Percentiles rank a stretch among this genome's conserved stretches.
These are phyloP conservation scores for Dione vanillae DNA, from an alignment of 2,888 invertebrate species.

Conservation along the genomic window DNA sequence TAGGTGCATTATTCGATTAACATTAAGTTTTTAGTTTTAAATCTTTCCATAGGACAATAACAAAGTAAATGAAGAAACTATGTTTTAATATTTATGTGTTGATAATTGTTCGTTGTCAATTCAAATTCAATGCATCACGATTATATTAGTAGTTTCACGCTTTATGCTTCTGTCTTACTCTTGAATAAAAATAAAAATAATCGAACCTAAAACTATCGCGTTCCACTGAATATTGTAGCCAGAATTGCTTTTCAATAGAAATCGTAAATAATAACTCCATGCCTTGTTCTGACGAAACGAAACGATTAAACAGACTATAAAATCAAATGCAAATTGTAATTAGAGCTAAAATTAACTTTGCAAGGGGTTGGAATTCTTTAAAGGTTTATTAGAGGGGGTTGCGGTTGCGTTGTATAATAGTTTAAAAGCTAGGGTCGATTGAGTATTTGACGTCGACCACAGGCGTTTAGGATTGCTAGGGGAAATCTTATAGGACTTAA, in stretches of 20 bases:
- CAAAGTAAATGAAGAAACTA: too few relatives aligned
- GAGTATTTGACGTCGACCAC: slow-evolving; percentile 25
- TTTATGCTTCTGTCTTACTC: too few relatives aligned
- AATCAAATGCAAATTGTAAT: slow-evolving; percentile 31
- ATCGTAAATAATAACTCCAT: background rate
- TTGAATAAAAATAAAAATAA: too few relatives aligned
- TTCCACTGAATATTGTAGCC: too few relatives aligned
- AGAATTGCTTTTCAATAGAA: slow-evolving; percentile 3
- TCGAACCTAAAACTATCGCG: too few relatives aligned
- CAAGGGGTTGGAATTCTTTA: slow-evolving; percentile 31
- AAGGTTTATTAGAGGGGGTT: slow-evolving; percentile 27
- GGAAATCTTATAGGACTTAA: slow-evolving; percentile 18
- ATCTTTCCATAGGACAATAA: too few relatives aligned
- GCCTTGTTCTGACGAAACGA: slow-evolving; percentile 14
- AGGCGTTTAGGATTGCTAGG: slow-evolving; percentile 5
- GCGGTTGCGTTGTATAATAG: slow-evolving; percentile 22
- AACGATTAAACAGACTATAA: slow-evolving; percentile 23
- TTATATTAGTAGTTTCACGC: too few relatives aligned
- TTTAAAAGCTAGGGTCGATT: slow-evolving; percentile 24
- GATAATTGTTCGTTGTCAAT: too few relatives aligned
- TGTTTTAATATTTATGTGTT: too few relatives aligned
- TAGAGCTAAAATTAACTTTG: slow-evolving; percentile 28
- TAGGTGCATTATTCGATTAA: too few relatives aligned
- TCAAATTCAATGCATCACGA: too few relatives aligned
- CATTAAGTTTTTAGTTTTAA: too few relatives aligned